Base-by-base conservation (phyloP, 2,113 vertebrate genomes). In the Bubo blakistoni region DNA sequence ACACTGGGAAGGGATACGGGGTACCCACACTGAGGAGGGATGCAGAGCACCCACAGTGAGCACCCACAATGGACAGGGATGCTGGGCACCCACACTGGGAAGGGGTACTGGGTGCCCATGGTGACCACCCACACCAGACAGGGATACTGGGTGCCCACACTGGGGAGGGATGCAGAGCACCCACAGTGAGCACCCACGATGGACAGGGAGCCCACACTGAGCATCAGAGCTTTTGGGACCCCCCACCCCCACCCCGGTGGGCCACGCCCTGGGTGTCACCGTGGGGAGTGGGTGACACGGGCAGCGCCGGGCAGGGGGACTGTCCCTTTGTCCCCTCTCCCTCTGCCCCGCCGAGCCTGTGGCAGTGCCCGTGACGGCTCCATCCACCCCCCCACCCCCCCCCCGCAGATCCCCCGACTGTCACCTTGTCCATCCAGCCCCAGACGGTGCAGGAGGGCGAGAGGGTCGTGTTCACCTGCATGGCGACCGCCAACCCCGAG, bases 381-480 rank as follows among this genome's bases (percentile, higher is more conserved):
- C 11, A 1, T 20, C 32, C 8, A 8, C 18, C 46, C 46, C 44
- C 44, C 44, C n/a, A n/a, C 40, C 18, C 52, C 46, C 57, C 21
- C 76, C 21, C 18, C 14, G 11, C 92, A 99, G 99, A 99, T 88
- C 98, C 99, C 27, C 99, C 99, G 3, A 99, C 98, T 0, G 99
- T 99, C 95, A 99, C 98, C 16, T 96, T 99, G 95, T 99, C 99
- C 93, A 99, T 99, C 11, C 99, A 99, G 81, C 99, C 99, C 11
- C 99, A 99, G 92, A 99, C 99, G 0, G 99, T 99, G 74, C 98
- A 99, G 94, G 99, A 99, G 93, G 99, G 99, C 0, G 99, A 99
- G 91, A 95, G 98, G n/a, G 99, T 99, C 4, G 97, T 98, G 44
- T 99, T 99, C 94, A 99, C 99, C 49, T 99, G 99, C 94, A 98